Base-by-base conservation (phyloP, 2,797 vertebrate species). In the Anabas testudineus region DNA sequence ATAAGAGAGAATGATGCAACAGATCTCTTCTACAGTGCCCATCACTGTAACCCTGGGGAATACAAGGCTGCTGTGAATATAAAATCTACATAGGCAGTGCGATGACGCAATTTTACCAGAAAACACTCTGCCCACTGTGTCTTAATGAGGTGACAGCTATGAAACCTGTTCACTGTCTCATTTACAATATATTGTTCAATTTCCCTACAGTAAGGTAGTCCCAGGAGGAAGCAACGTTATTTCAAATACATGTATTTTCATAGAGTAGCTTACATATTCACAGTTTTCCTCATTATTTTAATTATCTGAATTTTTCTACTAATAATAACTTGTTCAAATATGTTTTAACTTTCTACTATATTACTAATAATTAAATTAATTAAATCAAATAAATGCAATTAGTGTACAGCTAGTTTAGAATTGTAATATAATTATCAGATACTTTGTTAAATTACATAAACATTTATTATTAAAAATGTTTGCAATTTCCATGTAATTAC, bases 71-170 rank as follows among this genome's bases (percentile, higher is more conserved):
- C 21, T 28, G 21, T 61, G 41, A 52, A 47, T 60, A 47, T 28
- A 15, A 22, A 61, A 62, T 56, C 24, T 55, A 1, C 32, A 56
- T 21, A n/a, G 41, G 42, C 26, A 3, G 48, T 63, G 28, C 53
- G 53, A 67, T 62, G 67, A 63, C 58, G 62, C 42, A 56, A n/a
- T 74, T 65, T 59, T 36, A 55, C 64, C 49, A 69, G 54, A 54
- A 42, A 59, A 43, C 26, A 46, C 26, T 43, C 36, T 54, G 42
- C 41, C 39, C 22, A 39, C 10, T 22, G 14, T 62, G 45, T 72
- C 12, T 37, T 41, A 55, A 69, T 45, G 53, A 45, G 19, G 9
- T 36, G 26, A 61, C 56, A 56, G 30, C 19, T 51, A 19, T 67
- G 34, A 56, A 10, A 42, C 49, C 68, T 28, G 4, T 58, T 41